Percentiles rank a stretch among this genome's conserved stretches.
These are phyloP conservation scores for Euclidia mi DNA, from an alignment of 2,888 invertebrate genomes.

Conservation along the genomic window DNA sequence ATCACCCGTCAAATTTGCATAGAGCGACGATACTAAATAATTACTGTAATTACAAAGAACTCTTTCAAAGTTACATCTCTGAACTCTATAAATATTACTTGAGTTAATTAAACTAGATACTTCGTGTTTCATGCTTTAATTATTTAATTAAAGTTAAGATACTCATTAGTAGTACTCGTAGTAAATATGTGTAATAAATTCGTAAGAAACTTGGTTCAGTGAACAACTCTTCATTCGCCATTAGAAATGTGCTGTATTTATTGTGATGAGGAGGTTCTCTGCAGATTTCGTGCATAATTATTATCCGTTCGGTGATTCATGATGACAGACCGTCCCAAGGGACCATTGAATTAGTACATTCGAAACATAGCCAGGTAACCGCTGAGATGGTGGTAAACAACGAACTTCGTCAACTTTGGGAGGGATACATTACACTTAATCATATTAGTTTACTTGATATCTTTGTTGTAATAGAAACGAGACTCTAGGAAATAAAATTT, in stretches of 20 bases:
- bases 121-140: slow-evolving; percentile 6
- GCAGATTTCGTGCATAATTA: slow-evolving; percentile 58
- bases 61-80: slow-evolving; percentile 9
- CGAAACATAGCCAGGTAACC: slow-evolving; percentile 31
- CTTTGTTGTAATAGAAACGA: no score
- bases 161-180: background rate
- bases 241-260: slow-evolving; percentile 44
- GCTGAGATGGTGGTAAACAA: slow-evolving; percentile 14
- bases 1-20: slow-evolving; percentile 8
- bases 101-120: slow-evolving; percentile 20
- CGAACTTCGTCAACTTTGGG: no score
- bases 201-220: slow-evolving; percentile 13
- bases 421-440: no score
- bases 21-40: slow-evolving; percentile 18
- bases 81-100: slow-evolving; percentile 20
- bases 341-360: slow-evolving; percentile 56
- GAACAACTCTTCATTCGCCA: slow-evolving; percentile 53
- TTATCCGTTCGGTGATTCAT: slow-evolving; percentile 65
- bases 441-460: no score
- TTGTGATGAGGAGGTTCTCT: slow-evolving; percentile 42
- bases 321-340: slow-evolving; percentile 61
- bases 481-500: no score
- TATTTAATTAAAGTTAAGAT: slow-evolving; percentile 6
- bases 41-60: slow-evolving; percentile 25
- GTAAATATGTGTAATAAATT: slow-evolving; percentile 4